Conservation (phyloP, 2,888 invertebrate species). For the Agrotis ipsilon region DNA sequence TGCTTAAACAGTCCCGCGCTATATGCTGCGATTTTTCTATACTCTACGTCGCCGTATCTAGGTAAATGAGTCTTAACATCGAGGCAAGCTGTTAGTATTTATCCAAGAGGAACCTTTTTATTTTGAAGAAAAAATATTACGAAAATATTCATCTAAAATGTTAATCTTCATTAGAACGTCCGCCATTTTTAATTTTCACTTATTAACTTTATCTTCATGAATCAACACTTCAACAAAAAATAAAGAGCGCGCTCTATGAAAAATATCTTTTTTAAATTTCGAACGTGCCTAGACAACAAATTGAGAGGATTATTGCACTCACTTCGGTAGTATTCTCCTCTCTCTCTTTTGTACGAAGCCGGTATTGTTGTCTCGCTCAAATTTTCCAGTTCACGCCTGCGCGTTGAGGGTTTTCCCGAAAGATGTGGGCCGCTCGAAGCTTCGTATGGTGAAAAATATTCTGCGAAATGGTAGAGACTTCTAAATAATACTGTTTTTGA, state of each 20-base stretch:
- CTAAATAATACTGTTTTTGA: not conserved
- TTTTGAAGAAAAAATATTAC: not conserved
- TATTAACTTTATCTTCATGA: slow-evolving; percentile 22
- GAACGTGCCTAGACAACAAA: slow-evolving; percentile 85
- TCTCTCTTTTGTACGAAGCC: slow-evolving; percentile 68
- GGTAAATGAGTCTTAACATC: too few species aligned
- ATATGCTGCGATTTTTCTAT: too few species aligned
- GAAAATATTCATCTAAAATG: not conserved
- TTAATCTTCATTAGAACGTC: slow-evolving; percentile 11
- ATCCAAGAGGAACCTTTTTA: not conserved
- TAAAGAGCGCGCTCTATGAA: slow-evolving; percentile 30
- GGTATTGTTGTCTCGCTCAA: slow-evolving; percentile 72
- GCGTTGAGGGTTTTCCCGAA: slow-evolving; percentile 83
- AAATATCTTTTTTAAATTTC: slow-evolving; percentile 76
- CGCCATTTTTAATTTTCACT: slow-evolving; percentile 15
- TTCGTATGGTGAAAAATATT: slow-evolving; percentile 77
- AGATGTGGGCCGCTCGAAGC: slow-evolving; percentile 84
- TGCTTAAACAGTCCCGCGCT: too few species aligned
- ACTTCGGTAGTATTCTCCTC: slow-evolving; percentile 71
- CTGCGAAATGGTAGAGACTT: slow-evolving; percentile 44
- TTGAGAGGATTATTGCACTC: slow-evolving; percentile 84
- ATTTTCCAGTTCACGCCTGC: slow-evolving; percentile 86
- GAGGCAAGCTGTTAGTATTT: too few species aligned
- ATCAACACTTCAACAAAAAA: slow-evolving; percentile 47
- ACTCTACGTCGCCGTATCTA: too few species aligned